A percentile compares a stretch with the other conserved stretches of the same genome.
phyloP scores from a whole-genome alignment of 2,113 vertebrate species.

The Tenrec ecaudatus region DNA sequence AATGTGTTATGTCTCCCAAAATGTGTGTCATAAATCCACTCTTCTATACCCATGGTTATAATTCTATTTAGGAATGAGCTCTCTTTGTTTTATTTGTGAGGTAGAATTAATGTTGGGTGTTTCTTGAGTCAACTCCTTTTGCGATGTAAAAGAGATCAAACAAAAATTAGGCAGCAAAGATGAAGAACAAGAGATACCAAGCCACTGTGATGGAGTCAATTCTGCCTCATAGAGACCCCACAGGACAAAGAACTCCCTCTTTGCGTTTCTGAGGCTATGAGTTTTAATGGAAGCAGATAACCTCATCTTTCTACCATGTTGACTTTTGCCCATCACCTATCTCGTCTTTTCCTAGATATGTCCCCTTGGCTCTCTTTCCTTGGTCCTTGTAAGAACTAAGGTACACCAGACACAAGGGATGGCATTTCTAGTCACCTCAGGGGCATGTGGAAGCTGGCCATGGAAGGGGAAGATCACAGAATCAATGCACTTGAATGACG shows the following conservation, averaged over 20 bases:
- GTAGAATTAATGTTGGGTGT: not conserved
- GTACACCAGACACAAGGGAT: too few relatives aligned
- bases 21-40: too few relatives aligned
- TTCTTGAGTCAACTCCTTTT: not conserved
- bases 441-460: too few relatives aligned
- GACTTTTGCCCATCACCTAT: not conserved
- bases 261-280: too few relatives aligned
- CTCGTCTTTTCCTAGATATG: not conserved
- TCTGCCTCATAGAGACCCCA: too few relatives aligned
- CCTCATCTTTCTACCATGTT: not conserved
- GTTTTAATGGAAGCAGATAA: too few relatives aligned
- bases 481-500: too few relatives aligned
- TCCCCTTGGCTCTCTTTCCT: not conserved
- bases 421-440: too few relatives aligned
- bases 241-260: too few relatives aligned
- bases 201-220: not conserved
- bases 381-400: not conserved
- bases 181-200: not conserved
- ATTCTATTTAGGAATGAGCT: too few relatives aligned
- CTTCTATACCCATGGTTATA: not conserved
- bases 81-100: too few relatives aligned
- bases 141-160: not conserved
- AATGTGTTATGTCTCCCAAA: not conserved
- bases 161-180: not conserved
- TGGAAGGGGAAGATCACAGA: too few relatives aligned